These are phyloP conservation scores for Chironomus riparius DNA, from an alignment of 2,888 invertebrate species.

Conservation along the genomic window DNA sequence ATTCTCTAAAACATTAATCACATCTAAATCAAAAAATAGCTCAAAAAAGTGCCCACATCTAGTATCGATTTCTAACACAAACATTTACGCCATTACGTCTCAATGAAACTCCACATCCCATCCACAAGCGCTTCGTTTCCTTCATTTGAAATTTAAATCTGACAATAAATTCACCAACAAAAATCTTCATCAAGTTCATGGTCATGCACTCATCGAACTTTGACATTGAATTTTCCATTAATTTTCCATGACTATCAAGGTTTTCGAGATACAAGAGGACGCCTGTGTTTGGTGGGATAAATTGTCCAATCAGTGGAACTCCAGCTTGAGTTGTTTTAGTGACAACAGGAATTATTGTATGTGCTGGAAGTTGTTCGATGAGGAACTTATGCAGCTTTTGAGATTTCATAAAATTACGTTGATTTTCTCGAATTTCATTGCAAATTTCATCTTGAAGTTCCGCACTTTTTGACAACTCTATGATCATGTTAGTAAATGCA, in stretches of 20 bases:
- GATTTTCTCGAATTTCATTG: neutral
- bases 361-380: neutral
- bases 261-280: neutral
- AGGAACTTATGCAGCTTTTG: neutral
- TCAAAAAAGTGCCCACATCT: no score
- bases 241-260: neutral
- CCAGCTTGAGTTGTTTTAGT: neutral
- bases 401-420: neutral
- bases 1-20: no score
- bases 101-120: neutral
- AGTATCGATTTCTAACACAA: neutral
- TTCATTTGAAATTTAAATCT: neutral
- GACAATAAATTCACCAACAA: neutral
- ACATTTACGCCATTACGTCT: neutral
- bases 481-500: neutral
- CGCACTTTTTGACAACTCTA: neutral
- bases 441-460: neutral
- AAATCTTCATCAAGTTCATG: neutral
- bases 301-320: neutral
- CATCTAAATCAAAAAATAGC: no score
- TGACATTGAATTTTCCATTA: neutral
- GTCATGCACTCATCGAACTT: neutral
- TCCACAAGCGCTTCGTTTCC: neutral
- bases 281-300: neutral
- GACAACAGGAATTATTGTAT: neutral